Evolutionary conservation across 2,888 invertebrate genomes (phyloP).

Genomic region (Ophion ellenae): DNA sequence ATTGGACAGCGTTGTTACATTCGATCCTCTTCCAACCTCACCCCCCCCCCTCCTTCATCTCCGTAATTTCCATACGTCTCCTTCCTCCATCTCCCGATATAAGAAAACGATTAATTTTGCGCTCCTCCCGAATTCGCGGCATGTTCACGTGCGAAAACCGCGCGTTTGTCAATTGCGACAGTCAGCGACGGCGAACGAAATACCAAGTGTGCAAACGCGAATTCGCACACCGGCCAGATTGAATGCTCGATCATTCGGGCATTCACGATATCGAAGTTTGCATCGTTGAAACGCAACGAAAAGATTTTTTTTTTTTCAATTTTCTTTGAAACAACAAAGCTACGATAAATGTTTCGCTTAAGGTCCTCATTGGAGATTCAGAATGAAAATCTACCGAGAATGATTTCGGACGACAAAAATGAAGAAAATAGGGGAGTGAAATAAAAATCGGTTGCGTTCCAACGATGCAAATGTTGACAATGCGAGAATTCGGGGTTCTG

Average conservation of each 20-base stretch:
- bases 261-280: no score
- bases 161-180: conserved; percentile 39
- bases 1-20: conserved; percentile 51
- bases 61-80: not conserved
- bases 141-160: conserved; percentile 23
- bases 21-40: conserved; percentile 7
- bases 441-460: no score
- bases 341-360: no score
- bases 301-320: no score
- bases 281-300: no score
- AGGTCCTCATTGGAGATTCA: no score
- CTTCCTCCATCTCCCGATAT: conserved; percentile 11
- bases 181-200: conserved; percentile 49
- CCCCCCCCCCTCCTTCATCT: conserved; percentile 13
- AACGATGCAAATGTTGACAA: no score
- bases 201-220: conserved; percentile 20
- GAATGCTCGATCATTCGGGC: conserved; percentile 22
- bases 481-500: conserved; percentile 42
- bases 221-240: conserved; percentile 48
- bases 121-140: conserved; percentile 30
- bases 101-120: conserved; percentile 47
- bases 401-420: no score
- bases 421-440: no score
- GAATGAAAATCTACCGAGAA: no score
- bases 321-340: no score